Conservation (phyloP, 2,888 invertebrate species). For the Torymus texanus region DNA sequence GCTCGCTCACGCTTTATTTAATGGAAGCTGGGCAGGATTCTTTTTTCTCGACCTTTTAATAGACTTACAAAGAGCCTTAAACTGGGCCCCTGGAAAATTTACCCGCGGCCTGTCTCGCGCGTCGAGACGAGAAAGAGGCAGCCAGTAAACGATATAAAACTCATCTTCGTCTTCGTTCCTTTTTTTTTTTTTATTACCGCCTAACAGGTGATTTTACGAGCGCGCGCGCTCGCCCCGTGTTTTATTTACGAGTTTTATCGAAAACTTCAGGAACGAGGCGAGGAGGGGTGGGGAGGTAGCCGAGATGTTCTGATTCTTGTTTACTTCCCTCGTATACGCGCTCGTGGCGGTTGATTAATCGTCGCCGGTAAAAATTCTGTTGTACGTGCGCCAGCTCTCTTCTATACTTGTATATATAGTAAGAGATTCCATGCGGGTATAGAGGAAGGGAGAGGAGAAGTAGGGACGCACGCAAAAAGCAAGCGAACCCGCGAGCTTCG, state of each 20-base stretch:
- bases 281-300: neutral
- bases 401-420: too few relatives aligned
- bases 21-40: conserved; percentile 22
- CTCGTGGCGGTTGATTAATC: conserved; percentile 33
- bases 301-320: neutral
- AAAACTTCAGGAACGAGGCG: conserved; percentile 22
- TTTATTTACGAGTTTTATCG: conserved; percentile 55
- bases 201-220: conserved; percentile 52
- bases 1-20: conserved; percentile 37
- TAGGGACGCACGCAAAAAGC: conserved; percentile 20
- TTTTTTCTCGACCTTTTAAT: conserved; percentile 42
- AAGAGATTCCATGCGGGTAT: neutral
- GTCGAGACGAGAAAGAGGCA: neutral
- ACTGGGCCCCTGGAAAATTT: conserved; percentile 9
- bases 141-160: conserved; percentile 27
- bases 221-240: neutral
- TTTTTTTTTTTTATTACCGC: conserved; percentile 28
- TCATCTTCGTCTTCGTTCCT: conserved; percentile 21
- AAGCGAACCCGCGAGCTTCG: conserved; percentile 39
- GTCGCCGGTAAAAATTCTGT: neutral
- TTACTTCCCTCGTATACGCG: neutral
- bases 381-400: too few relatives aligned
- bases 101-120: neutral
- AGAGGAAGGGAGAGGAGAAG: too few relatives aligned
- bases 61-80: conserved; percentile 43